A percentile compares a stretch with the other conserved stretches of the same genome.
Evolutionary conservation across 2,797 vertebrate genomes (phyloP).

Genomic region (Margarornis squamiger): DNA sequence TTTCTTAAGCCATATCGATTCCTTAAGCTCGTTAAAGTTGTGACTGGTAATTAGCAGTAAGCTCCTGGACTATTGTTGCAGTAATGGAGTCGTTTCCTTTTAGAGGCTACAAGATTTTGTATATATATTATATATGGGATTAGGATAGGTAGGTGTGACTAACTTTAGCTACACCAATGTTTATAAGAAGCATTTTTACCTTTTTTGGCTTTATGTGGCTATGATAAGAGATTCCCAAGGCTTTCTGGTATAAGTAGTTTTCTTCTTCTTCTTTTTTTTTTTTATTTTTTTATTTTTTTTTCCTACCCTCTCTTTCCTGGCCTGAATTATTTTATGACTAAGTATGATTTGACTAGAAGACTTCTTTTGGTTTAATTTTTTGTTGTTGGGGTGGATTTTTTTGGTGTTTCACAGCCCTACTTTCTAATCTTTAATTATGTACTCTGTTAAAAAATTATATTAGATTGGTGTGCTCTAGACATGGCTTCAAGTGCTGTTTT

Average conservation of each 20-base stretch:
- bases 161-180: neutral
- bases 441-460: neutral
- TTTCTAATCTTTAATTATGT: neutral
- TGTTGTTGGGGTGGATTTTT: neutral
- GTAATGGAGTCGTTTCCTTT: neutral
- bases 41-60: neutral
- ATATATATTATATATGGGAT: neutral
- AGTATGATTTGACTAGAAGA: neutral
- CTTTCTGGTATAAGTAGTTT: neutral
- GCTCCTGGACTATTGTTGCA: neutral
- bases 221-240: accelerated
- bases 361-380: neutral
- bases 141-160: neutral
- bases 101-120: neutral
- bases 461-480: neutral
- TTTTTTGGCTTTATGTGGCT: neutral
- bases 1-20: neutral
- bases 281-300: too few relatives aligned
- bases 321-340: neutral
- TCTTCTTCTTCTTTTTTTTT: neutral
- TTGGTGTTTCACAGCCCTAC: accelerated
- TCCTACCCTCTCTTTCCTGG: neutral
- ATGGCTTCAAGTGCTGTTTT: neutral
- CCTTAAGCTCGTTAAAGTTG: neutral
- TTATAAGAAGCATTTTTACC: neutral